phyloP scores from a whole-genome alignment of 2,888 invertebrate species.

The Lutraria lutraria region DNA sequence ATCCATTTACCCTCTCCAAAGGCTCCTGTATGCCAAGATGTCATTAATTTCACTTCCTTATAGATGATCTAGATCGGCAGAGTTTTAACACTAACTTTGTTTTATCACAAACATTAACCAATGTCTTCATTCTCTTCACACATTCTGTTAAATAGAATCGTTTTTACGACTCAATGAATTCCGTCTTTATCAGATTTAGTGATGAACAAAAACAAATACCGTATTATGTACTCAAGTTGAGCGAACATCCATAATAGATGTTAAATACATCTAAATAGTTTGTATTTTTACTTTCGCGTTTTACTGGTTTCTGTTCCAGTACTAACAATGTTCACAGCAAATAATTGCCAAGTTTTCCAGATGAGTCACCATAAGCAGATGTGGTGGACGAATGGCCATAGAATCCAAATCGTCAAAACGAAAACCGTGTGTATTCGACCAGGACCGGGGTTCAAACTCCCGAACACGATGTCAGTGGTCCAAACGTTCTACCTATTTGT shows the following conservation, averaged over 20 bases:
- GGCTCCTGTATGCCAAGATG: slow-evolving; percentile 26
- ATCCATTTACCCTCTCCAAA: slow-evolving; percentile 41
- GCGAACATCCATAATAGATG: not conserved
- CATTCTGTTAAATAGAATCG: not conserved
- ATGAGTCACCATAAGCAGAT: too few relatives aligned
- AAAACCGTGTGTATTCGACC: too few relatives aligned
- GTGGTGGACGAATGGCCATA: too few relatives aligned
- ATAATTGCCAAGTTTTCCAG: too few relatives aligned
- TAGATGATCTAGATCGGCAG: slow-evolving; percentile 32
- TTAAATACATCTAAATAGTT: not conserved
- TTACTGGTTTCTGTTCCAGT: too few relatives aligned
- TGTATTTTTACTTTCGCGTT: too few relatives aligned
- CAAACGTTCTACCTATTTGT: too few relatives aligned
- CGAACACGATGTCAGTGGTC: too few relatives aligned
- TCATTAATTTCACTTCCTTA: slow-evolving; percentile 51
- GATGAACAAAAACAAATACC: not conserved
- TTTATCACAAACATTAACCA: not conserved
- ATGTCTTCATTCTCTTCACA: not conserved
- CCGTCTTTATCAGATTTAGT: not conserved
- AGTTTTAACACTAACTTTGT: slow-evolving; percentile 1
- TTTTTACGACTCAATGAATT: slow-evolving; percentile 2
- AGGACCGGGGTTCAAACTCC: too few relatives aligned
- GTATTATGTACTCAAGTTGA: not conserved
- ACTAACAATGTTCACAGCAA: too few relatives aligned
- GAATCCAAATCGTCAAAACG: too few relatives aligned